A percentile compares a stretch with the other conserved stretches of the same genome.
Conservation (phyloP, 2,113 vertebrate species). For the Seriola quinqueradiata region DNA sequence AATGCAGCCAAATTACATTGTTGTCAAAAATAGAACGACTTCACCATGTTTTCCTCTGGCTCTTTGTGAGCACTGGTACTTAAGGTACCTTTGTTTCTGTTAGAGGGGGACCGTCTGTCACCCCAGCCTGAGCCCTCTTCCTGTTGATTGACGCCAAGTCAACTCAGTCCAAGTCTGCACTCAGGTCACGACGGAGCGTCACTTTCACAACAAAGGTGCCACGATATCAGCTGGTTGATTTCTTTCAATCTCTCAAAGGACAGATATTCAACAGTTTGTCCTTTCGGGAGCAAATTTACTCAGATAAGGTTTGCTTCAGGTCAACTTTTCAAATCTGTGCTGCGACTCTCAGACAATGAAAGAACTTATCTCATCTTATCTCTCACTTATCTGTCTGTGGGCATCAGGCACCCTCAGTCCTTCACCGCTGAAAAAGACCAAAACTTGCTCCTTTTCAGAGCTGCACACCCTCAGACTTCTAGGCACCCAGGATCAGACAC, state of each 20-base stretch:
- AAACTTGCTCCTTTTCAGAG: slow-evolving; percentile 28
- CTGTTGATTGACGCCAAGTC: slow-evolving; percentile 60
- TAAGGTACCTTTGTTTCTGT: slow-evolving; percentile 50
- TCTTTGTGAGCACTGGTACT: slow-evolving; percentile 47
- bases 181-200: slow-evolving; percentile 36
- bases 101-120: slow-evolving; percentile 36
- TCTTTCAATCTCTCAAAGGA: background rate
- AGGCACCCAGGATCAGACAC: background rate
- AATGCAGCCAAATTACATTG: slow-evolving; percentile 60
- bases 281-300: background rate
- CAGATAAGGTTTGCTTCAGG: background rate
- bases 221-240: slow-evolving; percentile 3
- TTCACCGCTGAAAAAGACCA: background rate
- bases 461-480: slow-evolving; percentile 22
- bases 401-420: background rate
- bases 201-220: slow-evolving; percentile 26
- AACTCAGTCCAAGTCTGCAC: slow-evolving; percentile 35
- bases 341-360: slow-evolving; percentile 9
- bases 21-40: slow-evolving; percentile 64
- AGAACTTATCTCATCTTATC: slow-evolving; percentile 11
- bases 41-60: slow-evolving; percentile 41
- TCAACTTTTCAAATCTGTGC: slow-evolving; percentile 15
- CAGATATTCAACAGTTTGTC: background rate
- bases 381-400: slow-evolving; percentile 10
- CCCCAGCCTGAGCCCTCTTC: slow-evolving; percentile 53